These are phyloP conservation scores for Myathropa florea DNA, from an alignment of 2,888 invertebrate species.

Conservation along the genomic window DNA sequence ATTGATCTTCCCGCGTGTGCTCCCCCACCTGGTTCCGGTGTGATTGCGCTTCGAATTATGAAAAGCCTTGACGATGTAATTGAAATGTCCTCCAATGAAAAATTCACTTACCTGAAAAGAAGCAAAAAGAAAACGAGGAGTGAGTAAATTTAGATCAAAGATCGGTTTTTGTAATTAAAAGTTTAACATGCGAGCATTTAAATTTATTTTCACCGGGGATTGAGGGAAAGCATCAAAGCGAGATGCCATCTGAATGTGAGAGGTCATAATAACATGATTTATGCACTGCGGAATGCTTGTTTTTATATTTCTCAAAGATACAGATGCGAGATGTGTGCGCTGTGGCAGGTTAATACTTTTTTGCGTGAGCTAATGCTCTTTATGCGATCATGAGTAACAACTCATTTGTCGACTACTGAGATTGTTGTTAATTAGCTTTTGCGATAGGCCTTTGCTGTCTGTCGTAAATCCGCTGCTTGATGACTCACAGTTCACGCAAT, in stretches of 20 bases:
- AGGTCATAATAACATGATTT: neutral
- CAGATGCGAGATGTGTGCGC: neutral
- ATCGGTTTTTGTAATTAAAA: neutral
- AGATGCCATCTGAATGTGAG: neutral
- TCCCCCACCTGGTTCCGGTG: neutral
- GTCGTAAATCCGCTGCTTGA: neutral
- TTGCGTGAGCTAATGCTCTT: no score
- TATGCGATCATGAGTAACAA: neutral
- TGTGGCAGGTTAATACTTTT: neutral
- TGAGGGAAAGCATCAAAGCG: neutral
- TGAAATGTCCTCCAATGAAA: neutral
- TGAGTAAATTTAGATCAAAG: constrained; percentile 1
- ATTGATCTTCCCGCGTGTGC: neutral
- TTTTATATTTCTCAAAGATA: no score
- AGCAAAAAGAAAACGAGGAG: neutral
- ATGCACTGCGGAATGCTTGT: neutral
- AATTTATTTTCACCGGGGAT: neutral
- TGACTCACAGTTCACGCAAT: neutral
- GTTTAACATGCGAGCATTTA: neutral
- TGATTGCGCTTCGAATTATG: neutral
- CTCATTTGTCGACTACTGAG: neutral
- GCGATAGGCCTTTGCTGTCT: neutral
- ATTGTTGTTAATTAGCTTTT: neutral
- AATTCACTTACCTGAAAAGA: constrained; percentile 3
- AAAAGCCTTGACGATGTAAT: neutral